phyloP scores from a whole-genome alignment of 2,113 vertebrate genomes.

The Halcyon malimbica region DNA sequence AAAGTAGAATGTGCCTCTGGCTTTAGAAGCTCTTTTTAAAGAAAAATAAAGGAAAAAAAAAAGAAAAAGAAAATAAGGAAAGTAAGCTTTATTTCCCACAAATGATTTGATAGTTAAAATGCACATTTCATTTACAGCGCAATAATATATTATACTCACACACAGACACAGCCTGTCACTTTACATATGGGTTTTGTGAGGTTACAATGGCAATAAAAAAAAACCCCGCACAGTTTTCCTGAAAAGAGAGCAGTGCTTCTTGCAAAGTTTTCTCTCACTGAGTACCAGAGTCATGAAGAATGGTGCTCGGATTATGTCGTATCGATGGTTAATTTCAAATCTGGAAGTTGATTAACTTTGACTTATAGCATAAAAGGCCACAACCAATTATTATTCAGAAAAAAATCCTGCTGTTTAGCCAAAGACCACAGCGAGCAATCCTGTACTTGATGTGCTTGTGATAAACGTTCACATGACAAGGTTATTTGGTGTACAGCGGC shows the following conservation, averaged over 20 bases:
- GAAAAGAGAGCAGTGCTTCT: conserved; percentile 39
- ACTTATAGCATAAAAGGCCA: conserved; percentile 76
- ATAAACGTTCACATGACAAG: conserved; percentile 84
- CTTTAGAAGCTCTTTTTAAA: not conserved
- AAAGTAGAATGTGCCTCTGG: not conserved
- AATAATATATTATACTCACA: conserved; percentile 1
- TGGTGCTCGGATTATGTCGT: conserved; percentile 10
- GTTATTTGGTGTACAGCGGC: conserved; percentile 83
- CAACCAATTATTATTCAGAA: conserved; percentile 80
- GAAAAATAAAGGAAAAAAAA: not conserved
- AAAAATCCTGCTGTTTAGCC: conserved; percentile 79
- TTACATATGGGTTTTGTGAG: conserved; percentile 29
- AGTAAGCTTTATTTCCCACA: conserved; percentile 59
- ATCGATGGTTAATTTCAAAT: conserved; percentile 72
- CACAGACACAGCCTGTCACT: conserved; percentile 20
- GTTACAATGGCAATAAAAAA: conserved; percentile 33
- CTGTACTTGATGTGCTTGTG: conserved; percentile 79
- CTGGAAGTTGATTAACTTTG: conserved; percentile 76
- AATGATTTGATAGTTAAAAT: conserved; percentile 61
- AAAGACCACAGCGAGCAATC: conserved; percentile 67
- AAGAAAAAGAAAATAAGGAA: not conserved
- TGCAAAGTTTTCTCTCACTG: conserved; percentile 59
- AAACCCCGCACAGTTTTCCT: not conserved
- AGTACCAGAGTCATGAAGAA: conserved; percentile 49
- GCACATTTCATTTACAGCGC: conserved; percentile 41